Evolutionary conservation across 2,113 vertebrate genomes (phyloP).

Genomic region (Boleophthalmus pectinirostris): DNA sequence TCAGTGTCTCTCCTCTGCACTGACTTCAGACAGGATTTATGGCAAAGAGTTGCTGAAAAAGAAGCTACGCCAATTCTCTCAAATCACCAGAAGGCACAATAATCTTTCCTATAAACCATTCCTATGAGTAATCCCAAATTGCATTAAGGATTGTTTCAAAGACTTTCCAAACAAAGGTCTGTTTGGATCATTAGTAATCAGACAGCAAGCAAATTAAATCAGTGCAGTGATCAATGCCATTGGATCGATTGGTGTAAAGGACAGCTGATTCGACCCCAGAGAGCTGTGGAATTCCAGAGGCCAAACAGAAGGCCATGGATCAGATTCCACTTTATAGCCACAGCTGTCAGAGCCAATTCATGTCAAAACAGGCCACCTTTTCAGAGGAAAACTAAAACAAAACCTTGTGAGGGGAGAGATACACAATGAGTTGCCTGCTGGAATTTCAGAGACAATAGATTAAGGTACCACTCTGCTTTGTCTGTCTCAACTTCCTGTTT

Average conservation of each 20-base stretch:
- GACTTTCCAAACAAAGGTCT: slow-evolving; percentile 56
- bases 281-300: slow-evolving; percentile 66
- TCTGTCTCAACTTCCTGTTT: slow-evolving; percentile 38
- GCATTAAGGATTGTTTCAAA: slow-evolving; percentile 45
- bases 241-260: slow-evolving; percentile 68
- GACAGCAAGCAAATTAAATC: slow-evolving; percentile 64
- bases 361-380: slow-evolving; percentile 55
- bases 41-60: slow-evolving; percentile 63
- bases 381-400: slow-evolving; percentile 65
- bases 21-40: slow-evolving; percentile 61
- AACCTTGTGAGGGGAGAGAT: slow-evolving; percentile 54
- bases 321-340: slow-evolving; percentile 70
- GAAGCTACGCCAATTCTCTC: slow-evolving; percentile 38
- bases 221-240: slow-evolving; percentile 64
- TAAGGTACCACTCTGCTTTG: slow-evolving; percentile 41
- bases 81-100: slow-evolving; percentile 48
- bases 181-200: slow-evolving; percentile 74
- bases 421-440: slow-evolving; percentile 55
- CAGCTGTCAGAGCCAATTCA: slow-evolving; percentile 69
- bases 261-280: slow-evolving; percentile 68
- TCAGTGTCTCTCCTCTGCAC: slow-evolving; percentile 47
- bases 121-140: slow-evolving; percentile 27
- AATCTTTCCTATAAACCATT: slow-evolving; percentile 11
- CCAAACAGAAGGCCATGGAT: slow-evolving; percentile 54
- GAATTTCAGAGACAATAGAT: slow-evolving; percentile 64